Evolutionary conservation across 2,797 vertebrate species (phyloP), one percentile per base, ranked within the genome.

Genomic region (Gastrophryne carolinensis): DNA sequence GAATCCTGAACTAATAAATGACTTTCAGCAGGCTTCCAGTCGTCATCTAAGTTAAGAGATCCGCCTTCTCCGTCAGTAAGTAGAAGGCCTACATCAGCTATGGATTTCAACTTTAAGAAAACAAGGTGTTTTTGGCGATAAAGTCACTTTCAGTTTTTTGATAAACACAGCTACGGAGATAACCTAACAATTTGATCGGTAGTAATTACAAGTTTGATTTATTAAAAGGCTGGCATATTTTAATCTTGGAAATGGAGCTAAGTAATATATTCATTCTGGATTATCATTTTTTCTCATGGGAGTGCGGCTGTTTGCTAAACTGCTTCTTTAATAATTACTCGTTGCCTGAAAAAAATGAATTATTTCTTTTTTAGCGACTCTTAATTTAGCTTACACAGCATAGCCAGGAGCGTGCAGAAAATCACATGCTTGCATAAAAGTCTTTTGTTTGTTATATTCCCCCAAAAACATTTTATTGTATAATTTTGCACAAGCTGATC

Each of bases 261-360:
- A 77, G 65, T 78, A 72, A 71, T 78, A 72, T 78, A 78, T 78
- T 78, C 75, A 72, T 58, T 60, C 64, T 65, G 68, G 75, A 78
- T 72, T 78, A 78, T 52, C 52, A 35, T 39, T 58, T 56, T 41
- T 21, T 78, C 75, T 78, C 75, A 34, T 13, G 75, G 68, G 75
- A 78, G 39, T 58, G 53, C 64, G 64, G 68, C 60, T 78, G 68
- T 78, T 78, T 78, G 60, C 75, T 65, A 78, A 72, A 72, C 75
- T 39, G 56, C 75, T 53, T 78, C 52, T 78, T 71, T 63, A 78
- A 78, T 78, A 78, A 78, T 78, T 78, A 78, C 75, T 78, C 52
- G 15, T 78, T 78, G 75, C 75, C 75, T 78, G 60, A 78, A n/a
- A 72, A 76, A 69, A 78, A 64, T 56, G 74, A 71, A 72, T 65